Evolutionary conservation across 2,888 invertebrate species (phyloP).

Genomic region (Metacarcinus magister): DNA sequence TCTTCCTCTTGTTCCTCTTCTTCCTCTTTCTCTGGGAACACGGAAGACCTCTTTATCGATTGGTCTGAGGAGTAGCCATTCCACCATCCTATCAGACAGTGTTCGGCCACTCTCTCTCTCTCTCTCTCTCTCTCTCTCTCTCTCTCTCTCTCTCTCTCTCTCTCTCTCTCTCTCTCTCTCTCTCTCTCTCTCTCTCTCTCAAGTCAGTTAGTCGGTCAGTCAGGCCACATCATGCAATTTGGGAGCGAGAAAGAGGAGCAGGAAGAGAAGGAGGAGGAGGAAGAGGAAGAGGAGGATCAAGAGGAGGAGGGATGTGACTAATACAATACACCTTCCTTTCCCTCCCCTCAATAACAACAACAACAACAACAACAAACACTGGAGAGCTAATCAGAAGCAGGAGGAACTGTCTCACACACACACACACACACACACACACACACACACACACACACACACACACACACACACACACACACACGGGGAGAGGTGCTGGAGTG

Average conservation of each 20-base stretch:
- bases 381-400: neutral
- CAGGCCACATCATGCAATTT: neutral
- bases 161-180: conserved; percentile 34
- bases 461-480: conserved; percentile 49
- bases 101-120: neutral
- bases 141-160: conserved; percentile 35
- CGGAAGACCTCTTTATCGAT: conserved; percentile 5
- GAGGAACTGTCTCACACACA: neutral
- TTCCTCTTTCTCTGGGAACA: neutral
- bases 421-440: conserved; percentile 53
- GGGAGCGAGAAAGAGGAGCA: neutral
- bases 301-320: neutral
- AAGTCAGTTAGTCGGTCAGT: neutral
- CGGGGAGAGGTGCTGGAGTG: neutral
- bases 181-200: conserved; percentile 28
- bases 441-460: conserved; percentile 61
- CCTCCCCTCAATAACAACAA: conserved; percentile 34
- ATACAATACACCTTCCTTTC: neutral
- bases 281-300: neutral
- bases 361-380: conserved; percentile 52
- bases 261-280: neutral
- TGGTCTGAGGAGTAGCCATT: neutral
- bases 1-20: neutral
- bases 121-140: conserved; percentile 2
- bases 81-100: no score